Percentiles rank a stretch among this genome's conserved stretches.
phyloP scores from a whole-genome alignment of 2,113 vertebrate species.

The Arizona elegans region DNA sequence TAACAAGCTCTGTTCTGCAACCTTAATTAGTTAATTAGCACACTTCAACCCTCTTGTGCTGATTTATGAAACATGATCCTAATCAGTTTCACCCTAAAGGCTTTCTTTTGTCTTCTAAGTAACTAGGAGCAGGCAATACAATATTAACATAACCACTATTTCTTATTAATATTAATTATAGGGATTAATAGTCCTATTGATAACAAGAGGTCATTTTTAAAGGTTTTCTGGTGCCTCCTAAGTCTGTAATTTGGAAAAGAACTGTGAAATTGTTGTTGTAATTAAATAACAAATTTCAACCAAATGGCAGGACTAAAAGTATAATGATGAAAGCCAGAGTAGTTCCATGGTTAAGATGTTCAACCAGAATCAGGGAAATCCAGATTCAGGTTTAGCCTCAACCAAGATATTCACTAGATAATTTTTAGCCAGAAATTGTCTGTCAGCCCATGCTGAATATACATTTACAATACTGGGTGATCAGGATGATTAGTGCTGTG shows the following conservation, averaged over 20 bases:
- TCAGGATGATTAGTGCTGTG: background rate
- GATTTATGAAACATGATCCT: background rate
- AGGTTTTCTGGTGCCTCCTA: background rate
- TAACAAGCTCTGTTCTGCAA: background rate
- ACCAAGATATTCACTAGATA: background rate
- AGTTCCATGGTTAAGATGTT: background rate
- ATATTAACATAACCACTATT: background rate
- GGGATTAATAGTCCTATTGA: background rate
- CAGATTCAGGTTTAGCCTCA: background rate
- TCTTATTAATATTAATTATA: background rate
- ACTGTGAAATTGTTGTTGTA: background rate
- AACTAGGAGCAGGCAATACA: background rate
- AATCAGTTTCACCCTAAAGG: background rate
- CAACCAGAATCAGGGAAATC: background rate
- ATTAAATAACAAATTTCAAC: background rate
- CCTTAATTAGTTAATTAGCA: background rate
- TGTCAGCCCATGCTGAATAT: background rate
- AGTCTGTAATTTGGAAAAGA: background rate
- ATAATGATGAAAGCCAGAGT: background rate
- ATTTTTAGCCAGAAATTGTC: background rate
- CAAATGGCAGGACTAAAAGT: background rate
- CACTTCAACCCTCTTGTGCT: background rate
- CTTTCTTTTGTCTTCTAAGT: background rate
- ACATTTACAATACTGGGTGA: background rate
- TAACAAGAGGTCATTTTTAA: background rate